These are phyloP conservation scores for Vulpes lagopus DNA, from an alignment of 2,113 vertebrate genomes.

Conservation along the genomic window DNA sequence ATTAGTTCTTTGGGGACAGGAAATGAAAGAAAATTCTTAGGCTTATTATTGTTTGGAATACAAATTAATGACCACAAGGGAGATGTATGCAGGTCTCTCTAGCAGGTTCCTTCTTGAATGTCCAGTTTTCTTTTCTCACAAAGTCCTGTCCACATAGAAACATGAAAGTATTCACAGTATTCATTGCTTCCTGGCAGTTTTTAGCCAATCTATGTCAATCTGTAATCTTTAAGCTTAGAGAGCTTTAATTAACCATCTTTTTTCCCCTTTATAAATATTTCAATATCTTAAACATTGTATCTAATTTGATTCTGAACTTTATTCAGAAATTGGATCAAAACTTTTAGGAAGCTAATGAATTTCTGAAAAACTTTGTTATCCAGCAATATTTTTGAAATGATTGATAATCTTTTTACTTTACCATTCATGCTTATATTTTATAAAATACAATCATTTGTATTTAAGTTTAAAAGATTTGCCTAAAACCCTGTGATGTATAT, in stretches of 20 bases:
- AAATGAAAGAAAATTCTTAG: neutral
- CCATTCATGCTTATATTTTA: neutral
- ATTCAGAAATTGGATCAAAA: neutral
- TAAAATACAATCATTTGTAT: slow-evolving; percentile 39
- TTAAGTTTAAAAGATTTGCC: slow-evolving; percentile 58
- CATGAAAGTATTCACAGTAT: neutral
- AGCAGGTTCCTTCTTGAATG: neutral
- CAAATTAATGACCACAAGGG: neutral
- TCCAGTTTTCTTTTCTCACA: neutral
- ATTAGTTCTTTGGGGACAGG: neutral
- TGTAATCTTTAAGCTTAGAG: neutral
- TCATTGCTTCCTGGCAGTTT: neutral
- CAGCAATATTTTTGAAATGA: neutral
- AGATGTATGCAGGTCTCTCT: neutral
- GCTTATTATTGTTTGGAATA: neutral
- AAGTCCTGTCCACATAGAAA: neutral
- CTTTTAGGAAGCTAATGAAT: neutral
- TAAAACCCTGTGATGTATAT: slow-evolving; percentile 56
- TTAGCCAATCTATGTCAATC: neutral
- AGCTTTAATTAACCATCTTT: neutral
- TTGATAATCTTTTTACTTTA: neutral
- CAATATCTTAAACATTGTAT: neutral
- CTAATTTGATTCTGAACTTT: neutral
- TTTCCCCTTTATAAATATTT: neutral
- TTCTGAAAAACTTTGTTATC: neutral